A percentile compares a stretch with the other conserved stretches of the same genome.
These are phyloP conservation scores for Parnassius smintheus DNA, from an alignment of 2,888 invertebrate genomes.

Conservation along the genomic window DNA sequence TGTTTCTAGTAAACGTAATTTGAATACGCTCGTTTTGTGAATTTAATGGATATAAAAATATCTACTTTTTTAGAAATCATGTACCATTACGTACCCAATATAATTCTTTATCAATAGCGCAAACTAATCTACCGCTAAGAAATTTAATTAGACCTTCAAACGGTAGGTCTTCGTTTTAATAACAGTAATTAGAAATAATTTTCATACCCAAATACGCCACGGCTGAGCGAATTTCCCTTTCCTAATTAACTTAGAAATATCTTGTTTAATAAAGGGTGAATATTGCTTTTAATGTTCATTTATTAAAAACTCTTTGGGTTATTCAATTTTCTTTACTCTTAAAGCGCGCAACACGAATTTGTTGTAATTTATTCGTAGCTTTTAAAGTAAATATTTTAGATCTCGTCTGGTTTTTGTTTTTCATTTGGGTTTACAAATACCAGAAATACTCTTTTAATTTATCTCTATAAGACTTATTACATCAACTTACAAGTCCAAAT, in stretches of 20 bases:
- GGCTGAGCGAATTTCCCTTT: not conserved
- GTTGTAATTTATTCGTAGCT: constrained; percentile 14
- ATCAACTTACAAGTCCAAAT: no score
- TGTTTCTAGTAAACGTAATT: no score
- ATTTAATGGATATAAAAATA: no score
- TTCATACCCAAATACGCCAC: constrained; percentile 11
- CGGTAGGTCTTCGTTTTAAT: constrained; percentile 18
- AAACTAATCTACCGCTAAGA: constrained; percentile 2
- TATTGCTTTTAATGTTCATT: constrained; percentile 13
- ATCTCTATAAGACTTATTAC: no score
- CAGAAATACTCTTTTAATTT: no score
- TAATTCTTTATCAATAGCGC: not conserved
- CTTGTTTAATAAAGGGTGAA: constrained; percentile 8
- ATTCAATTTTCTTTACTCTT: constrained; percentile 20
- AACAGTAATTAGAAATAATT: constrained; percentile 24
- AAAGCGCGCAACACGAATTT: constrained; percentile 6
- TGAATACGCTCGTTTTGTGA: no score
- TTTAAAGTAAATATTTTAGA: not conserved
- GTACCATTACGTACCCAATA: no score
- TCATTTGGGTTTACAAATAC: no score
- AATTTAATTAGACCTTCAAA: constrained; percentile 16
- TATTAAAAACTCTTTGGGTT: constrained; percentile 19
- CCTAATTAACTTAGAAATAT: constrained; percentile 22
- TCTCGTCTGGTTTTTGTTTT: not conserved
- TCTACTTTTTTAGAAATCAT: no score